Base-by-base conservation (phyloP, 1,140 invertebrate genomes). In the Solen grandis region DNA sequence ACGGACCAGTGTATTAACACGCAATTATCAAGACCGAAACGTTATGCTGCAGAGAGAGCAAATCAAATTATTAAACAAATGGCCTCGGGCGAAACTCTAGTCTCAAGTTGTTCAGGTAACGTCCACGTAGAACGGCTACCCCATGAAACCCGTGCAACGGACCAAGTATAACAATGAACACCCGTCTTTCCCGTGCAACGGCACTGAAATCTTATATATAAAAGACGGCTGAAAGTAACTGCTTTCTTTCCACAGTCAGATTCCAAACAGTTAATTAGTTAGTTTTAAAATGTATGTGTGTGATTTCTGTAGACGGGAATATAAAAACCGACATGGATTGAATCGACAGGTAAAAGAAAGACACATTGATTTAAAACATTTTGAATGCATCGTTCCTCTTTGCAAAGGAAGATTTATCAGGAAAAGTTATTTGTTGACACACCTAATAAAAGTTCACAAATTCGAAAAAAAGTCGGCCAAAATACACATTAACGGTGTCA, bases 371-470 rank as follows among this genome's bases (percentile, higher is more conserved):
- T n/a, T n/a, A 14, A 16, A 72, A 10, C 1, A 25, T 31, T 72
- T 31, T 52, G 25, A 27, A 4, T 55, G 68, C 31, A 50, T 57
- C 8, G 38, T 72, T 57, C 16, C 46, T 5, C 2, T 25, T 14
- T 72, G 68, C 31, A 72, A 72, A 16, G 33, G 27, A 5, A 72
- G 38, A 57, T 72, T 72, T 22, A 72, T 52, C 33, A 8, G 68
- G 35, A 13, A 54, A 19, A 57, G 68, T 57, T 72, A 72, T 57
- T 35, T 72, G 3, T 22, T 57, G 4, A 72, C 68, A 19, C 68
- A 72, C 31, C 54, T 72, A 13, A 72, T 27, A 57, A 72, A 72
- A 8, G 38, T 50, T 31, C 50, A 72, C 38, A 57, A 46, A 69
- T 25, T 69, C 4, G 5, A 3, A 50, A 16, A 25, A 52, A 31